Conservation (phyloP, 2,113 vertebrate species). For the Cinclus cinclus region DNA sequence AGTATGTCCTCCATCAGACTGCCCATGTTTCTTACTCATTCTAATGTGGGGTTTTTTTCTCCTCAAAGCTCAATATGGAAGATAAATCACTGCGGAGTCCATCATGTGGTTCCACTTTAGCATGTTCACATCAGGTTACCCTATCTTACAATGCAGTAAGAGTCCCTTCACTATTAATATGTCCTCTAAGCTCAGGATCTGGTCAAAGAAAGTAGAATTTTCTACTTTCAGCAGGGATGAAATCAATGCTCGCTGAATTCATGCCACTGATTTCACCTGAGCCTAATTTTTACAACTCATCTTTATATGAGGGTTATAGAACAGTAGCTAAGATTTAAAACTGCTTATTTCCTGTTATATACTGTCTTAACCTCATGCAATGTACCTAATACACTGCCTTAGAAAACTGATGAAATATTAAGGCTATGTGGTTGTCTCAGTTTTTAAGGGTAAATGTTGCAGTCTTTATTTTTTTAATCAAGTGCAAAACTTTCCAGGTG, state of each 20-base stretch:
- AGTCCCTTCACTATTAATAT: not conserved
- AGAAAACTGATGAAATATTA: constrained; percentile 7
- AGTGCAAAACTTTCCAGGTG: not conserved
- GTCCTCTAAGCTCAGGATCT: not conserved
- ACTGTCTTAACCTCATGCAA: not conserved
- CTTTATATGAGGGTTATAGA: not conserved
- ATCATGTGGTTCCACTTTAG: not conserved
- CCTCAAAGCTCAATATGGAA: not conserved
- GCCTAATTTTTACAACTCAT: not conserved
- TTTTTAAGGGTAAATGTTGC: not conserved
- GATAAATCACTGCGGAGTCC: not conserved
- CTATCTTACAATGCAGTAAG: not conserved
- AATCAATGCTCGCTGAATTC: not conserved
- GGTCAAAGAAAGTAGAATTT: not conserved
- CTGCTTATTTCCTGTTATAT: not conserved
- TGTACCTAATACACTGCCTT: not conserved
- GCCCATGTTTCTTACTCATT: not conserved
- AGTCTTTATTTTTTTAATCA: not conserved
- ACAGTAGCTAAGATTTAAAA: not conserved
- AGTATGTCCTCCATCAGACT: not conserved
- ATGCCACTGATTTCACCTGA: not conserved
- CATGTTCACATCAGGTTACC: not conserved
- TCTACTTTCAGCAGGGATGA: not conserved
- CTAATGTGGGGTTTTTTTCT: not conserved
- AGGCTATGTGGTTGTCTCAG: not conserved